Conservation (phyloP, 2,888 invertebrate species). For the Lagria hirta region DNA sequence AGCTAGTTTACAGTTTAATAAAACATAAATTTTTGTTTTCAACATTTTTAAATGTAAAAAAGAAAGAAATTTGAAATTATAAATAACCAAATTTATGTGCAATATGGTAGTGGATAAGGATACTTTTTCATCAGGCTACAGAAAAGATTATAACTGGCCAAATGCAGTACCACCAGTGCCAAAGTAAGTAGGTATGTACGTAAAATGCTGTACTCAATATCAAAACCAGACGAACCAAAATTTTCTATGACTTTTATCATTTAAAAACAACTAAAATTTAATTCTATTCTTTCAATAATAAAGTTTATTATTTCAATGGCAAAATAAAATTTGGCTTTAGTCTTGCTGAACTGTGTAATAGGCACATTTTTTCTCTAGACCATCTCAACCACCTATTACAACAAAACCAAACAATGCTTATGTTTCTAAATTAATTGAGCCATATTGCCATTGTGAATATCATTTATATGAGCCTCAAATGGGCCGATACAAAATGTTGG, state of each 20-base stretch:
- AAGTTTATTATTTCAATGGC: no score
- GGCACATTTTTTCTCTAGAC: constrained; percentile 55
- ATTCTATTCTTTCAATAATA: no score
- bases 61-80: no score
- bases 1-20: background rate
- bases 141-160: constrained; percentile 63
- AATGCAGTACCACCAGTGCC: constrained; percentile 60
- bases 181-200: constrained; percentile 53
- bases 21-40: constrained; percentile 1
- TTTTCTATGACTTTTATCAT: no score
- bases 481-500: constrained; percentile 63
- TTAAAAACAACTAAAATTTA: no score
- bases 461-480: constrained; percentile 63
- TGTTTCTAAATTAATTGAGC: constrained; percentile 60
- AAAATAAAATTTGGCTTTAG: background rate
- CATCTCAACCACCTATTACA: constrained; percentile 62
- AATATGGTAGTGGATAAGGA: constrained; percentile 42
- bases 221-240: no score
- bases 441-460: constrained; percentile 66
- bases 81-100: no score
- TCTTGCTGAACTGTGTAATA: background rate
- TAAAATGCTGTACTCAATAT: background rate
- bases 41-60: no score
- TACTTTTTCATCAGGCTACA: constrained; percentile 56
- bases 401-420: constrained; percentile 55